These are phyloP conservation scores for Tenthredo scrophulariae DNA, from an alignment of 2,888 invertebrate genomes.

Conservation along the genomic window DNA sequence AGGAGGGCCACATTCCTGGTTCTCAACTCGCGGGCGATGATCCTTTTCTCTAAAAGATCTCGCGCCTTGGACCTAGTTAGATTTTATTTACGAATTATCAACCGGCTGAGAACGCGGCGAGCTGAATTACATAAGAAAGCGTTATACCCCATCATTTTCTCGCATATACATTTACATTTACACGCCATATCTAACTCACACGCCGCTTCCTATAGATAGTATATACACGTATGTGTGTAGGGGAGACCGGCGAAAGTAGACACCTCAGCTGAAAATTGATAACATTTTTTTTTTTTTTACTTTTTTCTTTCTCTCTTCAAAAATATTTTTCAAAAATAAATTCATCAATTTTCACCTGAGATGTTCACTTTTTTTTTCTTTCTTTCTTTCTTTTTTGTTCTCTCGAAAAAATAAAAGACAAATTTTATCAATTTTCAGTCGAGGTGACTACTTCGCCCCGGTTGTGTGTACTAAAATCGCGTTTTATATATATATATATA, in stretches of 20 bases:
- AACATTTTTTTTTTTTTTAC: too few species aligned
- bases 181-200: neutral
- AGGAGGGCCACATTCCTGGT: slow-evolving; percentile 53
- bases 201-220: neutral
- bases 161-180: slow-evolving; percentile 5
- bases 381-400: too few species aligned
- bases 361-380: too few species aligned
- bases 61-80: neutral
- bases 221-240: neutral
- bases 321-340: too few species aligned
- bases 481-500: too few species aligned
- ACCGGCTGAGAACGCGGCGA: slow-evolving; percentile 9
- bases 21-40: slow-evolving; percentile 29
- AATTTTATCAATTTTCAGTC: too few species aligned
- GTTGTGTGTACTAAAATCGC: too few species aligned
- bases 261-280: too few species aligned
- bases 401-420: too few species aligned
- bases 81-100: neutral
- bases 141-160: slow-evolving; percentile 42
- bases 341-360: too few species aligned
- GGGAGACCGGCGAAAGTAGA: neutral
- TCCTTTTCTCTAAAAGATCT: neutral
- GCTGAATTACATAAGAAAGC: slow-evolving; percentile 42
- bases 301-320: too few species aligned
- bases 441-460: too few species aligned